These are phyloP conservation scores for Mesembrinibis cayennensis DNA, from an alignment of 2,113 vertebrate genomes.

Conservation along the genomic window DNA sequence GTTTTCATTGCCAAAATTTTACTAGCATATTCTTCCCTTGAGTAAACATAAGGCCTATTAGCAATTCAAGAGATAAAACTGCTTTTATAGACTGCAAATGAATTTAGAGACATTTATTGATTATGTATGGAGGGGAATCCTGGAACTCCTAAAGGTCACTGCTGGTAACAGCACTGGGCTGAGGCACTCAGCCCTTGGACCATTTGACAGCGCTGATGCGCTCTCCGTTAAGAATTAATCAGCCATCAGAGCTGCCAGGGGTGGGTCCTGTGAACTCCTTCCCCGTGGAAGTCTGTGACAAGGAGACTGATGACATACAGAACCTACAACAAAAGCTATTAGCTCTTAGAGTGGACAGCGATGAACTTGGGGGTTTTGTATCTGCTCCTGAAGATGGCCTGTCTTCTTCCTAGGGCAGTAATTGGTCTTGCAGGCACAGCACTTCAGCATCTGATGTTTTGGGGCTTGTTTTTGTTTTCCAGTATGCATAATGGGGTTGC, in stretches of 20 bases:
- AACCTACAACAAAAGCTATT: neutral
- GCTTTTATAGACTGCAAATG: neutral
- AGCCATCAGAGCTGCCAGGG: neutral
- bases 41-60: neutral
- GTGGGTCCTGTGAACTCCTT: neutral
- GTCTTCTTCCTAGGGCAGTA: neutral
- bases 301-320: neutral
- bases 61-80: neutral
- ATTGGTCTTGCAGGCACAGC: neutral
- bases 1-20: neutral
- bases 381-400: neutral
- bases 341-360: neutral
- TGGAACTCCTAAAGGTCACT: neutral
- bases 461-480: neutral
- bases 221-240: neutral
- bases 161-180: neutral
- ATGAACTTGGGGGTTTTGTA: neutral
- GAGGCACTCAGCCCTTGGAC: fast-evolving
- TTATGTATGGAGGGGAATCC: neutral
- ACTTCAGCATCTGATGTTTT: neutral
- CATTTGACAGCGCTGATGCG: fast-evolving
- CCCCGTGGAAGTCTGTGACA: neutral
- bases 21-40: neutral
- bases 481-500: neutral
- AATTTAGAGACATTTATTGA: neutral